phyloP scores from a whole-genome alignment of 2,113 vertebrate species.

The Rhynchomys soricoides region DNA sequence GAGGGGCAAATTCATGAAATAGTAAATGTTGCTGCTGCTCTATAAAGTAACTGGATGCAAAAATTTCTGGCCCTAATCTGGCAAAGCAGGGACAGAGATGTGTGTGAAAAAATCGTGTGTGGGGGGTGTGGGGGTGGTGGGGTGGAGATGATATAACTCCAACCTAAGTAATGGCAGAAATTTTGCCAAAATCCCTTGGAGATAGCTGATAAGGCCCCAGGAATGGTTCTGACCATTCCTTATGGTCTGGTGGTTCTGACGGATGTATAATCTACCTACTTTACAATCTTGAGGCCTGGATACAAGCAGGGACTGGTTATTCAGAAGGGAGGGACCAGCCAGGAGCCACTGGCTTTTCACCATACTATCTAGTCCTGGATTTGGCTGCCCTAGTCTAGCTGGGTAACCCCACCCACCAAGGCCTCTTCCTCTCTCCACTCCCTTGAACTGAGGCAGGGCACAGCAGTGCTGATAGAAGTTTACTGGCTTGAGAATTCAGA shows the following conservation, averaged over 20 bases:
- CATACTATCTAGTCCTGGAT: neutral
- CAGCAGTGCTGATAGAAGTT: neutral
- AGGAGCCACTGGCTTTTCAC: neutral
- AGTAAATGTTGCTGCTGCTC: constrained; percentile 76
- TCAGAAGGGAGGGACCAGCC: neutral
- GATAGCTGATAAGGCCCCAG: constrained; percentile 15
- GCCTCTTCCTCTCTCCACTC: neutral
- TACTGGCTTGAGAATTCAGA: neutral
- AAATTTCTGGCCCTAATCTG: constrained; percentile 67
- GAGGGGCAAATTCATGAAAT: constrained; percentile 78
- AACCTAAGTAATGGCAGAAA: neutral
- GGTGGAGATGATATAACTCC: neutral
- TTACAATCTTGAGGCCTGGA: neutral
- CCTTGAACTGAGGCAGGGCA: neutral
- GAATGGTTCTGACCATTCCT: constrained; percentile 32
- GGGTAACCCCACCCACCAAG: neutral
- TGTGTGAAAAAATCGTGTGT: no score
- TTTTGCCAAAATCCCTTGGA: neutral
- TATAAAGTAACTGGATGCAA: constrained; percentile 76
- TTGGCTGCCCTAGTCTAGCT: neutral
- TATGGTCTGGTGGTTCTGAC: no score
- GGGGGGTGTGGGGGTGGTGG: no score
- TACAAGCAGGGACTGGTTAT: neutral
- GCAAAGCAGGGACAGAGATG: constrained; percentile 14
- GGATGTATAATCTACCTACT: neutral